Base-by-base conservation (phyloP, 2,797 vertebrate species). In the Tokudaia tokunoshimensis region DNA sequence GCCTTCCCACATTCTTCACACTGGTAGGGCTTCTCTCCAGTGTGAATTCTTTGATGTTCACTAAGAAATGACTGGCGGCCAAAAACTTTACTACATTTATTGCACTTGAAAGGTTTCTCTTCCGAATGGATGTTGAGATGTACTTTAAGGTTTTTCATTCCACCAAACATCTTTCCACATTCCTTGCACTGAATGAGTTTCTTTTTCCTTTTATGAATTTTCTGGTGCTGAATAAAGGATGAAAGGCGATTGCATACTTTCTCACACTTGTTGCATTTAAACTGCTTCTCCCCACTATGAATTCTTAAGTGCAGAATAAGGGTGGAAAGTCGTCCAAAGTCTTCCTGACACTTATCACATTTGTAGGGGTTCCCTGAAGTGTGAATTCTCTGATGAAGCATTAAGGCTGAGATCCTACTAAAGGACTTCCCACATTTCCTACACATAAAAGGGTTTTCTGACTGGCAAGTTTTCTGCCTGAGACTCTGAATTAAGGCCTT, bases 61-160 rank as follows among this genome's bases (percentile, higher is more conserved):
- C 79, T 72, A 41, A 98, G 97, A 55, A 97, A 97, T 34, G 96
- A 95, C 4, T 97, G 97, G 13, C 95, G 95, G 47, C 95, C 94
- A 3, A 98, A 98, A 4, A 96, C 96, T 75, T 98, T 98, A 47
- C 95, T 96, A 24, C 98, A 98, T 12, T 98, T 97, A 13, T 22
- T 78, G 34, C 98, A 98, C 22, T 96, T 96, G 87, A 97, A 98
- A 34, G 98, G 97, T 17, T 97, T 98, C 47, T 98, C 97, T 20
- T 97, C 89, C 2, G 97, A 97, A 81, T 98, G 98, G 79, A 97
- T 93, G 20, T 98, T 98, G 80, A 97, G 96, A 84, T 98, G 98
- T 12, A 97, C 96, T 24, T 96, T 97, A 70, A 98, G 98, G 59
- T 96, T 97, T 9, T 97, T 92, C 1, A 44, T 65, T 17, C 96